Conservation (phyloP, 2,797 vertebrate species). For the Pseudochaenichthys georgianus region DNA sequence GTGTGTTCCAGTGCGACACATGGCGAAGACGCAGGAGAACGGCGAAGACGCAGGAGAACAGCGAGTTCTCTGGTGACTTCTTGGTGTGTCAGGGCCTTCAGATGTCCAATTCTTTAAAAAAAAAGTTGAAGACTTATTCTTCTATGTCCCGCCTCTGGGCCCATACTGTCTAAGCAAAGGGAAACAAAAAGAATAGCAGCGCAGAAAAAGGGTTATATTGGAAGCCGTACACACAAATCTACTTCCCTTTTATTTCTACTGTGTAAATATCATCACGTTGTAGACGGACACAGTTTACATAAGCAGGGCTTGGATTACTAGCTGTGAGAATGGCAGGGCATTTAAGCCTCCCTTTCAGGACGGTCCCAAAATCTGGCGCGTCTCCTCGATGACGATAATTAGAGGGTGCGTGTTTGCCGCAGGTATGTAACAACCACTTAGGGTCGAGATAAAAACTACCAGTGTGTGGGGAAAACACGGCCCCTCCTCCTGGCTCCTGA, state of each 20-base stretch:
- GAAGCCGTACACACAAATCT: slow-evolving; percentile 36
- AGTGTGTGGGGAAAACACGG: slow-evolving; percentile 61
- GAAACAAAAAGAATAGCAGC: slow-evolving; percentile 17
- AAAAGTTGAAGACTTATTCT: slow-evolving; percentile 1
- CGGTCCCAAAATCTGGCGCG: slow-evolving; percentile 54
- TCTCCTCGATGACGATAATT: slow-evolving; percentile 71
- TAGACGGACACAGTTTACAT: slow-evolving; percentile 65
- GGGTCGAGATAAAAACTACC: slow-evolving; percentile 62
- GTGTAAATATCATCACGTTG: slow-evolving; percentile 49
- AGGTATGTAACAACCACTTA: slow-evolving; percentile 76
- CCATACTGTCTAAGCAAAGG: slow-evolving; percentile 24
- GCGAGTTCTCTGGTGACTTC: no score
- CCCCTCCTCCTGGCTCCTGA: slow-evolving; percentile 46
- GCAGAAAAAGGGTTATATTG: slow-evolving; percentile 7
- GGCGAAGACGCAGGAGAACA: no score
- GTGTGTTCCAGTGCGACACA: no score
- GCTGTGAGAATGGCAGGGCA: slow-evolving; percentile 67
- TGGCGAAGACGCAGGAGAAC: no score
- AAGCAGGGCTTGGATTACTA: slow-evolving; percentile 65
- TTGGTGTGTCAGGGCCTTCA: neutral
- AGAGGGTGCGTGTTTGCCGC: slow-evolving; percentile 65
- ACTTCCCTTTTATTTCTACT: slow-evolving; percentile 52
- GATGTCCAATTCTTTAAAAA: slow-evolving; percentile 3
- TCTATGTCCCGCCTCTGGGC: slow-evolving; percentile 17
- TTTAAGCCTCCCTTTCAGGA: slow-evolving; percentile 55